These are phyloP conservation scores for Numenius arquata DNA, from an alignment of 2,113 vertebrate species.

Conservation along the genomic window DNA sequence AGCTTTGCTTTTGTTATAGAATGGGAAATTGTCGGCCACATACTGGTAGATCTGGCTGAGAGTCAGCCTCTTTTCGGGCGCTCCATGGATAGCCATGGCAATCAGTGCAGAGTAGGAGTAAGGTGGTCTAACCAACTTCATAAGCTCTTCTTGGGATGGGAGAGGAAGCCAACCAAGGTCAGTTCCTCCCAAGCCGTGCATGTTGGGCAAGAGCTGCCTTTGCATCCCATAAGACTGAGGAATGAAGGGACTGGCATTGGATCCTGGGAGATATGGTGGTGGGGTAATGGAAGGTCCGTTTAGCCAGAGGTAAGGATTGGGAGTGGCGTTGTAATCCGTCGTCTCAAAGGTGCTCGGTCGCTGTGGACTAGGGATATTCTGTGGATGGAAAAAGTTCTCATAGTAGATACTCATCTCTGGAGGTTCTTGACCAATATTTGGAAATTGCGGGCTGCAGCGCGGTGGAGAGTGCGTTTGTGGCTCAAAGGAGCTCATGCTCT, in stretches of 20 bases:
- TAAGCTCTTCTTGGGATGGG: constrained; percentile 95
- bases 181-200: constrained; percentile 77
- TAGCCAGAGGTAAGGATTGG: constrained; percentile 96
- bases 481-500: constrained; percentile 92
- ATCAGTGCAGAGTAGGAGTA: constrained; percentile 98
- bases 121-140: constrained; percentile 95
- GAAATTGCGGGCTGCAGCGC: constrained; percentile 95
- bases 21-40: constrained; percentile 97
- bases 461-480: constrained; percentile 86
- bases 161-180: constrained; percentile 96
- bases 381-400: constrained; percentile 93
- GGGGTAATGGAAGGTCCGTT: constrained; percentile 89
- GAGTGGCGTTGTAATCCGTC: constrained; percentile 81
- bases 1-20: constrained; percentile 98
- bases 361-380: constrained; percentile 91
- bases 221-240: constrained; percentile 94
- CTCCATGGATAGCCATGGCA: constrained; percentile 98
- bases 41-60: constrained; percentile 99
- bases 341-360: constrained; percentile 88
- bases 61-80: constrained; percentile 90
- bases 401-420: constrained; percentile 94
- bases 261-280: constrained; percentile 82
- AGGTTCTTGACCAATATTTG: constrained; percentile 92
- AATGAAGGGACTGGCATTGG: constrained; percentile 82
- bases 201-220: constrained; percentile 85